phyloP scores from a whole-genome alignment of 2,797 vertebrate genomes.

The Galagoides demidoff region DNA sequence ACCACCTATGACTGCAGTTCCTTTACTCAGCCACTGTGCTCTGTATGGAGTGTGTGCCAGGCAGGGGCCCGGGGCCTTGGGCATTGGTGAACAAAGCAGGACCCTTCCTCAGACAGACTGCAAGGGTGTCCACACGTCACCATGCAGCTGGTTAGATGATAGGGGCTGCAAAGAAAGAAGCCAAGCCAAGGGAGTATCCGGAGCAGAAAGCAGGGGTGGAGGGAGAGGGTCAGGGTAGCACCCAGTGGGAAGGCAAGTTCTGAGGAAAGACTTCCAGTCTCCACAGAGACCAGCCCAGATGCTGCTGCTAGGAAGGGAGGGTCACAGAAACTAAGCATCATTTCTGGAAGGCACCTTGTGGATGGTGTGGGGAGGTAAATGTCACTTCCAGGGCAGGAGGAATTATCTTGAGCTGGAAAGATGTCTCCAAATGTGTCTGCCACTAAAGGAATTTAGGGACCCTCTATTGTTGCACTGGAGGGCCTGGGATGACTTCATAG shows the following conservation, averaged over 20 bases:
- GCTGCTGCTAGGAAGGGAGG: neutral
- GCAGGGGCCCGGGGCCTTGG: neutral
- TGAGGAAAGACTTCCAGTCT: neutral
- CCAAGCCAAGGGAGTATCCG: neutral
- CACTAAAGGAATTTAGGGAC: neutral
- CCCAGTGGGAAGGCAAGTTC: neutral
- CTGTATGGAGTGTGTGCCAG: neutral
- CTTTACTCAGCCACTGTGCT: neutral
- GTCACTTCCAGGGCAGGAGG: neutral
- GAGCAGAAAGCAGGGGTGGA: accelerated
- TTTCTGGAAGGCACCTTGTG: neutral
- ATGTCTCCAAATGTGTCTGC: neutral
- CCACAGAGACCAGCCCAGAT: neutral
- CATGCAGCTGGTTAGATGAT: accelerated
- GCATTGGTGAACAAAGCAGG: neutral
- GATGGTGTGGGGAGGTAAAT: neutral
- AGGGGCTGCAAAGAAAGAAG: neutral
- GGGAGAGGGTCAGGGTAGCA: neutral
- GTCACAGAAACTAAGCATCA: neutral
- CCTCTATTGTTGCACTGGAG: neutral
- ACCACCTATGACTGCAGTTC: neutral
- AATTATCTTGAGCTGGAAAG: neutral
- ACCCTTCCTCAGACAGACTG: neutral
- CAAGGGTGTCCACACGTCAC: neutral
- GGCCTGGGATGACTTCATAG: neutral